A percentile compares a stretch with the other conserved stretches of the same genome.
These are phyloP conservation scores for Merops nubicus DNA, from an alignment of 2,113 vertebrate genomes.

Conservation along the genomic window DNA sequence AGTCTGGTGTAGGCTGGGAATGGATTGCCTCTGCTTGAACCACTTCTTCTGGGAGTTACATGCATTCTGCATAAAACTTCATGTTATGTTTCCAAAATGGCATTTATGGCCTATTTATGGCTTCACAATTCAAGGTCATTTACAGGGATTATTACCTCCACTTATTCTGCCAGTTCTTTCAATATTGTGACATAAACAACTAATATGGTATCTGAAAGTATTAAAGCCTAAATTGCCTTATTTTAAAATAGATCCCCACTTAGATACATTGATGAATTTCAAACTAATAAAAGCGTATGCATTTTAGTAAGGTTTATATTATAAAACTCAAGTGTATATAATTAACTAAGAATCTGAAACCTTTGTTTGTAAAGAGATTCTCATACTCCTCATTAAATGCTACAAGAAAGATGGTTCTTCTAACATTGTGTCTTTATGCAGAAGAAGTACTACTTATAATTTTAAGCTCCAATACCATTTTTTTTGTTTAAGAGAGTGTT, in stretches of 20 bases:
- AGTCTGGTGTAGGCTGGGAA: neutral
- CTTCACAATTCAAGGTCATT: constrained; percentile 2
- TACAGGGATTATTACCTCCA: neutral
- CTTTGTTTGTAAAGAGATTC: neutral
- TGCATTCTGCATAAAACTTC: neutral
- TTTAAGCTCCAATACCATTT: neutral
- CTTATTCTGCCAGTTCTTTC: neutral
- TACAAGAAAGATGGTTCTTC: neutral
- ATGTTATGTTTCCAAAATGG: neutral
- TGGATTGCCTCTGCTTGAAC: neutral
- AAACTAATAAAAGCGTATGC: neutral
- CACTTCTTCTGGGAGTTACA: neutral
- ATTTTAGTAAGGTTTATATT: neutral
- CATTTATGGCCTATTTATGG: neutral
- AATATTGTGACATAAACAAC: neutral
- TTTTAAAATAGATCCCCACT: neutral
- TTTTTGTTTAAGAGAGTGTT: neutral
- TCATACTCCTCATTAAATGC: neutral
- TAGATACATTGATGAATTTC: neutral
- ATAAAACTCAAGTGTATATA: neutral
- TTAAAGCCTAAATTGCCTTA: neutral
- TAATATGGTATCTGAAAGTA: neutral
- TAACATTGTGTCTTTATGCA: neutral
- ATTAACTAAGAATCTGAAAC: neutral
- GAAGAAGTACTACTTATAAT: neutral